phyloP scores from a whole-genome alignment of 2,113 vertebrate genomes.

The Heterotilapia buettikoferi region DNA sequence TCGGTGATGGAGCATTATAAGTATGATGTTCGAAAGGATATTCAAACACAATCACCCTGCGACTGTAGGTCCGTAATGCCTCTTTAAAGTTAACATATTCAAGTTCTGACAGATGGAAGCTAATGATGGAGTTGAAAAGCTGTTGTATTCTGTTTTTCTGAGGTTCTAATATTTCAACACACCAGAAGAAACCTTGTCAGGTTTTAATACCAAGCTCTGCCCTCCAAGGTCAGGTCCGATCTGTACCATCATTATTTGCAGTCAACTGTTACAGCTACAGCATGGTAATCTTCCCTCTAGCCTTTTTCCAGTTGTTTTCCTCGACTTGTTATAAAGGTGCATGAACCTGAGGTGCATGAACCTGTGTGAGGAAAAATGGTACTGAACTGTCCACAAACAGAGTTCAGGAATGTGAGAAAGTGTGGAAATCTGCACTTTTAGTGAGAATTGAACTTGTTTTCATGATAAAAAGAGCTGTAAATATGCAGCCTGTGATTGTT shows the following conservation, averaged over 20 bases:
- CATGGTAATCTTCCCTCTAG: not conserved
- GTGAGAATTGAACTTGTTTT: not conserved
- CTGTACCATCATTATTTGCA: not conserved
- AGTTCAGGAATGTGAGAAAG: not conserved
- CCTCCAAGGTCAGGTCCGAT: not conserved
- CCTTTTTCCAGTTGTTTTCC: not conserved
- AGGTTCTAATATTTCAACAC: not conserved
- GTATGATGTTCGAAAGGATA: not conserved
- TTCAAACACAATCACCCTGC: not conserved
- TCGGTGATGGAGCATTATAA: not conserved
- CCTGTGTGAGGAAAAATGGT: not conserved
- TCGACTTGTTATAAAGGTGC: not conserved
- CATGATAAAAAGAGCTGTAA: not conserved
- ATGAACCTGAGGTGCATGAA: not conserved
- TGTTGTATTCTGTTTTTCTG: not conserved
- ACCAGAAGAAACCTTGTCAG: not conserved
- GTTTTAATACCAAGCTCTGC: slow-evolving; percentile 1
- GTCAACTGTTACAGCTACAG: not conserved
- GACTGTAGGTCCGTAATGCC: not conserved
- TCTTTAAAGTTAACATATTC: not conserved
- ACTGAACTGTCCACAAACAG: not conserved
- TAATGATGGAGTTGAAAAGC: not conserved
- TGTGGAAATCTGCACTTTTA: not conserved
- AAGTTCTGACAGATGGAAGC: not conserved
- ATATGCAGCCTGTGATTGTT: not conserved